Conservation (phyloP, 1,140 invertebrate species). For the Calephelis nemesis region DNA sequence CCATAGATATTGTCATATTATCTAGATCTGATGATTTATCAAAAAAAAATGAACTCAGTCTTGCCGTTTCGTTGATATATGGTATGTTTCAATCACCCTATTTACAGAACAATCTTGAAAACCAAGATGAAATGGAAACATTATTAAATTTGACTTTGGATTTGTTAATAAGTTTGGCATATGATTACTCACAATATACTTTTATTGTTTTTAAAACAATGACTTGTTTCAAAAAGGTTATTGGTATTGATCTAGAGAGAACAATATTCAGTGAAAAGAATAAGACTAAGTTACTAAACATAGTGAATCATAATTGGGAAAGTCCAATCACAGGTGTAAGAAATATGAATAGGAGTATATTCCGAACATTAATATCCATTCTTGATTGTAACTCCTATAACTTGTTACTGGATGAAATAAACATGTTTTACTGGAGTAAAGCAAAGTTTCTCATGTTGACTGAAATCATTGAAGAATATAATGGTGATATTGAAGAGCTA, state of each 20-base stretch:
- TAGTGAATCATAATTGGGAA: slow-evolving; percentile 76
- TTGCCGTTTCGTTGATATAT: slow-evolving; percentile 54
- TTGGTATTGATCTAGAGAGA: slow-evolving; percentile 45
- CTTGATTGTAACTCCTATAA: slow-evolving; percentile 41
- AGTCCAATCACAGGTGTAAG: slow-evolving; percentile 71
- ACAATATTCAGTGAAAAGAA: slow-evolving; percentile 45
- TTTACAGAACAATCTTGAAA: slow-evolving; percentile 35
- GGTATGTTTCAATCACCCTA: slow-evolving; percentile 72
- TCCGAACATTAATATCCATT: slow-evolving; percentile 48
- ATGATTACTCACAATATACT: slow-evolving; percentile 68
- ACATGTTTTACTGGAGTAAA: slow-evolving; percentile 73
- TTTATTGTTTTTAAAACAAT: slow-evolving; percentile 69
- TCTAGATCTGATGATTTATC: background rate
- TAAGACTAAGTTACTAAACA: slow-evolving; percentile 53
- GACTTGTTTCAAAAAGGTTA: slow-evolving; percentile 57
- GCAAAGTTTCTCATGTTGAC: slow-evolving; percentile 71
- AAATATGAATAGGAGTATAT: slow-evolving; percentile 63
- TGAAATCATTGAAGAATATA: slow-evolving; percentile 56
- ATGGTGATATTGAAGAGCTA: slow-evolving; percentile 35
- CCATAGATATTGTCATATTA: slow-evolving; percentile 29
- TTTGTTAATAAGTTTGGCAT: slow-evolving; percentile 51
- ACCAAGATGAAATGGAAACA: slow-evolving; percentile 28
- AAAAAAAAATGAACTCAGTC: slow-evolving; percentile 26
- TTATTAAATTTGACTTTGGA: slow-evolving; percentile 46
- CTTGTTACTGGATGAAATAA: slow-evolving; percentile 51